Base-by-base conservation (phyloP, 1,140 invertebrate genomes). In the Lethrus apterus region DNA sequence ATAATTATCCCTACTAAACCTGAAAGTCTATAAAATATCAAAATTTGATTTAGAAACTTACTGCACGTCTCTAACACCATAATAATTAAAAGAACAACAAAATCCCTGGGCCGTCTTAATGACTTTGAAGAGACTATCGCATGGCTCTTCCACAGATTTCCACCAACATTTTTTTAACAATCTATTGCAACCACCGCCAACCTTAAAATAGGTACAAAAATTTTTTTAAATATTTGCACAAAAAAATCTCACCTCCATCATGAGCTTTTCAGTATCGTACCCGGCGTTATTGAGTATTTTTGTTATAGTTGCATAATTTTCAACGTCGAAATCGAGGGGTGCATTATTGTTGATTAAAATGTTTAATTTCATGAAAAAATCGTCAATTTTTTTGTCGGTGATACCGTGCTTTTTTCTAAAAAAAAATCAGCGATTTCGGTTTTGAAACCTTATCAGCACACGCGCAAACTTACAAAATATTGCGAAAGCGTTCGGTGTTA, bases 51-150 rank as follows among this genome's bases (percentile, higher is more conserved):
- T n/a, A n/a, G n/a, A n/a, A n/a, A n/a, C n/a, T n/a, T n/a, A n/a
- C n/a, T 23, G 35, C n/a, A 21, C 20, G 9, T 18, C 24, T 8
- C 19, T 14, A n/a, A 8, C 29, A 23, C 4, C 40, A 42, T 13
- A 42, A 29, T 42, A 42, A 42, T 42, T 42, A 29, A 42, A 42
- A 2, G 40, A 21, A n/a, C 40, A 42, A 15, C 40, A 42, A 17
- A 26, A 42, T 14, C 40, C 40, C 14, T 26, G 10, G 0, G 21
- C 29, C n/a, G 40, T 42, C 17, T 42, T 42, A 14, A 29, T 29
- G 2, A 17, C n/a, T 29, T 30, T 42, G 14, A 42, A 42, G 2
- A 42, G 18, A 13, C 4, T 15, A 3, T 24, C 13, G 11, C 40
- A 42, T 10, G 21, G 2, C 17, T 14, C 29, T 14, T 26, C 13